Percentiles rank a stretch among this genome's conserved stretches.
Evolutionary conservation across 2,113 vertebrate genomes (phyloP).

Genomic region (Egretta garzetta): DNA sequence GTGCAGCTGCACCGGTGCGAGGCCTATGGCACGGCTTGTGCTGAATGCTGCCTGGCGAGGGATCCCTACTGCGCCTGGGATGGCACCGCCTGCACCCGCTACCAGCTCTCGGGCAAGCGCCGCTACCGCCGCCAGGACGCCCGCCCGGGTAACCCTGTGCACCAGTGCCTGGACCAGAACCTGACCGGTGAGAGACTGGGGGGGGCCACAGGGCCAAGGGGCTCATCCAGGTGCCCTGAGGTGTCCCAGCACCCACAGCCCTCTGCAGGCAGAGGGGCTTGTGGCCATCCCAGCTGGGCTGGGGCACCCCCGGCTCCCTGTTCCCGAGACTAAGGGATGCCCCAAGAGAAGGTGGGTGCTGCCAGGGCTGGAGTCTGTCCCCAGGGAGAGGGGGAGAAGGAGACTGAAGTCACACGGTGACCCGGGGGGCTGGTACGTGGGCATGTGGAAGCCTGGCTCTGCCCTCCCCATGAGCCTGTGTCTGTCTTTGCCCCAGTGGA

Average conservation of each 20-base stretch:
- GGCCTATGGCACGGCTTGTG: slow-evolving; percentile 89
- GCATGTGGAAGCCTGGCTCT: not conserved
- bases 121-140: slow-evolving; percentile 87
- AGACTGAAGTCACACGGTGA: not conserved
- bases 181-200: slow-evolving; percentile 77
- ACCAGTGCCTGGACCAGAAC: slow-evolving; percentile 90
- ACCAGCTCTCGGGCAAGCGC: slow-evolving; percentile 79
- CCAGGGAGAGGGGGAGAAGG: not conserved
- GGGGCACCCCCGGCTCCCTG: not conserved
- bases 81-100: slow-evolving; percentile 81
- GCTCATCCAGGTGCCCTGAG: not conserved
- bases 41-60: slow-evolving; percentile 93
- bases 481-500: slow-evolving; percentile 69
- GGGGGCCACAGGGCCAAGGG: not conserved
- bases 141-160: slow-evolving; percentile 82
- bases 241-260: not conserved
- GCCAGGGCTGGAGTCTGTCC: not conserved
- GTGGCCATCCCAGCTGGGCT: not conserved
- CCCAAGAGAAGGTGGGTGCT: not conserved
- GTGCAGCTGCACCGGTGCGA: slow-evolving; percentile 88
- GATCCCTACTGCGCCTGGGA: slow-evolving; percentile 97
- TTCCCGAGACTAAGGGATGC: not conserved
- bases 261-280: rapidly evolving
- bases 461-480: not conserved
- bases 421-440: not conserved